phyloP scores from a whole-genome alignment of 30 jellyfish, hydroid and myxozoan genomes.

The Nemopilema nomurai region DNA sequence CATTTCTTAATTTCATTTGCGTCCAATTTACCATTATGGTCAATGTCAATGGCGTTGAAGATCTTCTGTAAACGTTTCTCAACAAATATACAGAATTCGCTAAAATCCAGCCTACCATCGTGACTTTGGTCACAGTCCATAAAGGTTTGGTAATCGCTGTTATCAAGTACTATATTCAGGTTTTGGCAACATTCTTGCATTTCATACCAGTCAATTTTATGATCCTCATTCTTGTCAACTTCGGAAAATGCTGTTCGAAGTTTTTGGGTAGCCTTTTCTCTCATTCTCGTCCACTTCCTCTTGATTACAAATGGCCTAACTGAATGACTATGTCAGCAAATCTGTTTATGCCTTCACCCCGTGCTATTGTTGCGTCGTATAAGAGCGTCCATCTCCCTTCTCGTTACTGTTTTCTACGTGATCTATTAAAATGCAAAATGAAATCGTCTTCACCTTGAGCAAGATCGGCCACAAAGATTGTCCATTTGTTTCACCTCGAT shows the following conservation, averaged over 20 bases:
- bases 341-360: not conserved
- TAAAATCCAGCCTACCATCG: conserved; percentile 58
- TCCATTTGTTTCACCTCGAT: not conserved
- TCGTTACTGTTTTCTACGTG: no score
- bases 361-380: no score
- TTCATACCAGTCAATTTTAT: conserved; percentile 70
- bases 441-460: no score
- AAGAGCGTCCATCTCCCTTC: no score
- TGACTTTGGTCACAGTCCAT: conserved; percentile 27
- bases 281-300: conserved; percentile 22
- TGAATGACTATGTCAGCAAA: not conserved
- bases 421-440: no score
- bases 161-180: conserved; percentile 49
- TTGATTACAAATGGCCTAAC: not conserved
- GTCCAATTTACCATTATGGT: conserved; percentile 50
- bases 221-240: conserved; percentile 65
- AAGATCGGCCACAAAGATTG: no score
- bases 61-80: conserved; percentile 44
- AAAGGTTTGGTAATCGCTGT: conserved; percentile 40
- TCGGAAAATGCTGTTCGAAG: conserved; percentile 44
- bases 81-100: conserved; percentile 66
- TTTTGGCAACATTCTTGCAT: conserved; percentile 62
- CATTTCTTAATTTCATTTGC: conserved; percentile 63
- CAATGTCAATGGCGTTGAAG: conserved; percentile 68
- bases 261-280: conserved; percentile 54